Evolutionary conservation across 2,113 vertebrate species (phyloP).

Genomic region (Platysternon megacephalum): DNA sequence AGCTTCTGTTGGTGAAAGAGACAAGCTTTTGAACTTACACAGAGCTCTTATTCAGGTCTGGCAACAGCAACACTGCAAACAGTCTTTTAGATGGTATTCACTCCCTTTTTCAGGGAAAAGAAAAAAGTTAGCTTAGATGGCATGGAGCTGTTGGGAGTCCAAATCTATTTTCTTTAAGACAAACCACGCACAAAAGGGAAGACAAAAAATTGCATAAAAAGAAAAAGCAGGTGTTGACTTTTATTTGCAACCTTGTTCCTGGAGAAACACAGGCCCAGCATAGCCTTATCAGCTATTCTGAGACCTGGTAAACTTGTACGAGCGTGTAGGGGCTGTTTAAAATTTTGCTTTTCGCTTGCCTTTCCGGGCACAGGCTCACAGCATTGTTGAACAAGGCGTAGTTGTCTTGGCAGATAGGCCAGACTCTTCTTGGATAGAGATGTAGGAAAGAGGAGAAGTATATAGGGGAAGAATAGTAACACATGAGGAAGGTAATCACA

Average conservation of each 20-base stretch:
- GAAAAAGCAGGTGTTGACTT: constrained; percentile 49
- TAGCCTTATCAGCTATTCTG: background rate
- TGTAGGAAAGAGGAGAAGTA: background rate
- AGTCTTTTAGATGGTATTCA: background rate
- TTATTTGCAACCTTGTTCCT: constrained; percentile 10
- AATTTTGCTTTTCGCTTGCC: background rate
- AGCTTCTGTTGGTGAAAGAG: background rate
- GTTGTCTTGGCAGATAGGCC: constrained; percentile 49
- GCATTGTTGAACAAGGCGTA: constrained; percentile 19
- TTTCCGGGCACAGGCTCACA: constrained; percentile 14
- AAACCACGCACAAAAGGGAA: constrained; percentile 18
- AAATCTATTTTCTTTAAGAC: background rate
- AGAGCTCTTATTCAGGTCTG: background rate
- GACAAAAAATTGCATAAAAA: constrained; percentile 27
- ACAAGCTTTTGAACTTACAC: background rate
- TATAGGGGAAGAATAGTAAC: background rate
- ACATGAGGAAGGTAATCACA: constrained; percentile 15
- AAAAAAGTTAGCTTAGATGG: background rate
- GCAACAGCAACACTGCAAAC: background rate
- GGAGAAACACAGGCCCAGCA: background rate
- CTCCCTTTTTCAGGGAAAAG: background rate
- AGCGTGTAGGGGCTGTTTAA: constrained; percentile 16
- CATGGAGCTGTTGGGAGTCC: background rate
- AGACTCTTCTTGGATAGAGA: constrained; percentile 21
- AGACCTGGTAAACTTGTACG: background rate